Evolutionary conservation across 2,797 vertebrate species (phyloP).

Genomic region (Notoglanidium macrostoma): DNA sequence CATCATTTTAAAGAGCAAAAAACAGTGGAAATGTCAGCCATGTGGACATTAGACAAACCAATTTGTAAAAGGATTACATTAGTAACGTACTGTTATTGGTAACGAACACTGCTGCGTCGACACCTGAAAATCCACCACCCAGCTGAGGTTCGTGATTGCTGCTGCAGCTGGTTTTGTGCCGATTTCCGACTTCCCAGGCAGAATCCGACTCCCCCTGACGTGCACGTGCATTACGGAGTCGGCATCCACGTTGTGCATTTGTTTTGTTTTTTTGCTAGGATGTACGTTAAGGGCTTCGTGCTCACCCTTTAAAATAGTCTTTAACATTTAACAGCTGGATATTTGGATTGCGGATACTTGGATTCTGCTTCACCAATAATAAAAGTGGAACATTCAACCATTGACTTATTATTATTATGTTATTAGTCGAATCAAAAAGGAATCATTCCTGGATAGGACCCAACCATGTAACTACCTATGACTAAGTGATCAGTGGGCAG

Average conservation of each 20-base stretch:
- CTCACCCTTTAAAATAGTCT: too few species aligned
- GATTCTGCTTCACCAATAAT: not conserved
- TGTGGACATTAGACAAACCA: not conserved
- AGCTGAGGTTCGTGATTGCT: not conserved
- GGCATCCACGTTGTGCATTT: not conserved
- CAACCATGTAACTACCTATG: not conserved
- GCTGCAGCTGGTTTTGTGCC: not conserved
- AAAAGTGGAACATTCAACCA: not conserved
- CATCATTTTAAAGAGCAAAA: not conserved
- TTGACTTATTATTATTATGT: too few species aligned
- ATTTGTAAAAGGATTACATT: not conserved
- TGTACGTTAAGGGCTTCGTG: not conserved
- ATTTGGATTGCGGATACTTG: too few species aligned
- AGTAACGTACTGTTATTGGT: not conserved
- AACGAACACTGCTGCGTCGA: not conserved
- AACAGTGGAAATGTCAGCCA: not conserved
- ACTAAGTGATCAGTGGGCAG: constrained; percentile 14
- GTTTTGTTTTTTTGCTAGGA: not conserved
- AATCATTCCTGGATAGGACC: not conserved
- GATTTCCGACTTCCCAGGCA: not conserved
- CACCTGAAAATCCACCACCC: not conserved
- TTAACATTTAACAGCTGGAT: not conserved
- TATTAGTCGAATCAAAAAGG: not conserved
- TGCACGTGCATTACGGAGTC: not conserved
- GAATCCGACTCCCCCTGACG: not conserved